These are phyloP conservation scores for Petrocephalus microphthalmus DNA, from an alignment of 2,113 vertebrate species.

Conservation along the genomic window DNA sequence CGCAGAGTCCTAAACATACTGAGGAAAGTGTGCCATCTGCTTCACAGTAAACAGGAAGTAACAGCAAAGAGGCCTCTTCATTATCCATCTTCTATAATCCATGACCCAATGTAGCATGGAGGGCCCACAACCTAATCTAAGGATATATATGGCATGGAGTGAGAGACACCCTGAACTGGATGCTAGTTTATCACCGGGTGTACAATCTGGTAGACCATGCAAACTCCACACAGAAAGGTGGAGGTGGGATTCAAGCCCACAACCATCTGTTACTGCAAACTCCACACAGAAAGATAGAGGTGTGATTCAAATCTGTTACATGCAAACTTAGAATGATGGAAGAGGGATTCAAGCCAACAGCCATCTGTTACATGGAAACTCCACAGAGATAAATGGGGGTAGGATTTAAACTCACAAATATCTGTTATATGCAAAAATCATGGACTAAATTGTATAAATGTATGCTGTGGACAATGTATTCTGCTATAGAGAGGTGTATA, in stretches of 20 bases:
- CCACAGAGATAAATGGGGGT: no score
- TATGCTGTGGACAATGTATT: background rate
- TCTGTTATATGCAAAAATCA: background rate
- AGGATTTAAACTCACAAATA: no score
- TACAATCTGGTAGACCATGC: background rate
- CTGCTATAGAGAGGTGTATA: background rate
- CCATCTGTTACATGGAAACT: background rate
- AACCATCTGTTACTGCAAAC: background rate
- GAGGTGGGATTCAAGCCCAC: background rate
- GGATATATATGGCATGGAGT: background rate
- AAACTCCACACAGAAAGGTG: background rate
- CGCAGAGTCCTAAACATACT: background rate
- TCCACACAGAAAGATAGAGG: background rate
- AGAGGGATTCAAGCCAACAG: background rate
- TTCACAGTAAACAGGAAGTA: background rate
- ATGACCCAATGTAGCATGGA: background rate
- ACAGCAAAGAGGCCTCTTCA: background rate
- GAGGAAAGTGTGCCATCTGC: background rate
- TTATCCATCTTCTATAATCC: background rate
- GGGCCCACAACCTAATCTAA: background rate
- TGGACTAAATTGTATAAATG: background rate
- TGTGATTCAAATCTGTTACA: background rate
- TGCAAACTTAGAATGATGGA: background rate
- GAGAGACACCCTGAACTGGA: background rate
- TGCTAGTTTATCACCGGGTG: background rate